phyloP scores from a whole-genome alignment of 2,888 invertebrate genomes.

The Pomacea canaliculata region DNA sequence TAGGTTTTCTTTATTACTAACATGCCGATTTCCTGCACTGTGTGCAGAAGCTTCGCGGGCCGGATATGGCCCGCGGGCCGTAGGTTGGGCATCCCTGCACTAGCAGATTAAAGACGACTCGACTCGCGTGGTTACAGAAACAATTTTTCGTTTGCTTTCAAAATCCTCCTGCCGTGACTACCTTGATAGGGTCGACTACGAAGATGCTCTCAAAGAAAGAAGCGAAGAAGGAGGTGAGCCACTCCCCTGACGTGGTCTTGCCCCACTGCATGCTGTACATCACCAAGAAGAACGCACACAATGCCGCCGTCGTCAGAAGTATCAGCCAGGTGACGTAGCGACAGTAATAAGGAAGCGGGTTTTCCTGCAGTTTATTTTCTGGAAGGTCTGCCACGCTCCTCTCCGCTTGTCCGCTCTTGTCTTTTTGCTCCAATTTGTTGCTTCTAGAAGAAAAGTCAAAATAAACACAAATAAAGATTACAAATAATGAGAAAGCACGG shows the following conservation, averaged over 20 bases:
- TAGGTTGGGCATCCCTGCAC: too few species aligned
- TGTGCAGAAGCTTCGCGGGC: too few species aligned
- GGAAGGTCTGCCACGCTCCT: background rate
- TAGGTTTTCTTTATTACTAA: too few species aligned
- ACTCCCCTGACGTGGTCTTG: constrained; percentile 68
- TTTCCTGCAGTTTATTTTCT: constrained; percentile 18
- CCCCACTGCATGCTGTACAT: constrained; percentile 71
- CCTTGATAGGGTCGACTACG: constrained; percentile 69
- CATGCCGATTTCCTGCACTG: too few species aligned
- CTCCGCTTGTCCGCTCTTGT: too few species aligned
- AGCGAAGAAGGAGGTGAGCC: constrained; percentile 68
- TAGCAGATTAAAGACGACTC: too few species aligned
- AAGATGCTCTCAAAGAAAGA: constrained; percentile 67
- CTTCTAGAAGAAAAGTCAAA: too few species aligned
- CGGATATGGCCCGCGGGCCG: too few species aligned
- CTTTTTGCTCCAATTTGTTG: too few species aligned
- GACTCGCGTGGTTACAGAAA: background rate
- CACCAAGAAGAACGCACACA: constrained; percentile 68
- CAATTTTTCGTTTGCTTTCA: too few species aligned
- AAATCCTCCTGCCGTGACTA: constrained; percentile 29
- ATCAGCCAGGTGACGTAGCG: constrained; percentile 64
- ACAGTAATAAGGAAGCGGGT: constrained; percentile 32
- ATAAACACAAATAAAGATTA: too few species aligned
- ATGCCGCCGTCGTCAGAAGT: constrained; percentile 51
- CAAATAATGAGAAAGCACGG: too few species aligned